Base-by-base conservation (phyloP, 2,888 invertebrate genomes). In the Priocnemis perturbator region DNA sequence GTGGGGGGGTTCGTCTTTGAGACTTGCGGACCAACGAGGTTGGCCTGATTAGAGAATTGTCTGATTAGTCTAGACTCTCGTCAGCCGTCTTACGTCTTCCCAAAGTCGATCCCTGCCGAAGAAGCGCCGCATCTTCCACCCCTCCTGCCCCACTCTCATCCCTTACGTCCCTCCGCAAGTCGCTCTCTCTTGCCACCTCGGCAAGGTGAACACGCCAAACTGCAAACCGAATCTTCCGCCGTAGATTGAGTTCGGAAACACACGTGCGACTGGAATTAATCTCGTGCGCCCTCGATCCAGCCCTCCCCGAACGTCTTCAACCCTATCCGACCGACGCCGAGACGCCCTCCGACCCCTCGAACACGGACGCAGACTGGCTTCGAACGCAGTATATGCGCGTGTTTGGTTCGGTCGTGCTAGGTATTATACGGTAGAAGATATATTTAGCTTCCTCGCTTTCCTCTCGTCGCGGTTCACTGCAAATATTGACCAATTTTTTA, bases 191-290 rank as follows among this genome's bases (percentile, higher is more conserved):
- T 50, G 17, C 50, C 45, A 47, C 60, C 56, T 60, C 53, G 64
- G 21, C 30, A 20, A 56, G 53, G 52, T 67, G 68, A 60, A 59
- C 72, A 70, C 61, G 64, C 64, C 81, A 73, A 83, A 80, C 78
- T 79, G 75, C 81, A 81, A 81, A 81, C 78, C 82, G 78, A 83
- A 83, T 82, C 79, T 83, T 78, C 77, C 69, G 71, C 26, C 69
- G 77, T 77, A 83, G 83, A 84, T 84, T 82, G 82, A 84, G 83
- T 84, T 84, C 79, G 74, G 76, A 75, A 79, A 82, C 81, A 82
- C 78, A 79, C 82, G 78, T 81, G 76, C 78, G 74, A 72, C 78
- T 77, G 71, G 70, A 82, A 83, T 80, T 84, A 84, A 84, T 83
- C 81, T 78, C 76, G 61, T 67, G 53, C 63, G 37, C 68, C 21